Percentiles rank a stretch among this genome's conserved stretches.
Conservation (phyloP, 2,797 vertebrate genomes). For the Glossophaga mutica region DNA sequence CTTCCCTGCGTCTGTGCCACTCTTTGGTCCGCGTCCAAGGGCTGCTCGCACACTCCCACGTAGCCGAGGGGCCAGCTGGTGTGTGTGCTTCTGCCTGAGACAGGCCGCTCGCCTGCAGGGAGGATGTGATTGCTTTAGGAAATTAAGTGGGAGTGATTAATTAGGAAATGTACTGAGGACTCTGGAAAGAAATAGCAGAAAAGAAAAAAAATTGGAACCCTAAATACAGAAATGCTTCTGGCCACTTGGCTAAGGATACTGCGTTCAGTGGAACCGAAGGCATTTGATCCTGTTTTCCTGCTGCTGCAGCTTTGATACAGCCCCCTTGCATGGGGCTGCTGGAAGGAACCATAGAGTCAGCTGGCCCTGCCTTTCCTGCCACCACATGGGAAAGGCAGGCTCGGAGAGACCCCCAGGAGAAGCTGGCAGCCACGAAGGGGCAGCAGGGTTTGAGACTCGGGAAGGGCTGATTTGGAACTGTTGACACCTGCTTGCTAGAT, state of each 20-base stretch:
- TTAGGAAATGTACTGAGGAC: slow-evolving; percentile 65
- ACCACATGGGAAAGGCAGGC: neutral
- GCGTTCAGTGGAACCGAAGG: neutral
- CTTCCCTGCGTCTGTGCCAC: neutral
- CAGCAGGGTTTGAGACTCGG: neutral
- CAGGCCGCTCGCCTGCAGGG: slow-evolving; percentile 60
- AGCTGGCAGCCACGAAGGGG: neutral
- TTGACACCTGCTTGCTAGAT: neutral
- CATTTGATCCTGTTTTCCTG: neutral
- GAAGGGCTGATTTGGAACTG: neutral
- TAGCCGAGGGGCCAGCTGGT: slow-evolving; percentile 23
- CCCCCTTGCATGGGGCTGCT: neutral
- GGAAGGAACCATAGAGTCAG: neutral
- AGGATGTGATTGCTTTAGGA: slow-evolving; percentile 71
- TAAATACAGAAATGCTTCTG: slow-evolving; percentile 47
- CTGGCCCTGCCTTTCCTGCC: neutral
- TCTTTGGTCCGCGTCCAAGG: slow-evolving; percentile 35
- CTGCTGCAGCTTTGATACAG: neutral
- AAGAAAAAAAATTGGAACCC: neutral
- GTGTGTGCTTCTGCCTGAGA: slow-evolving; percentile 14
- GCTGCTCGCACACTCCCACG: slow-evolving; percentile 42
- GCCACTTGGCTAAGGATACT: neutral
- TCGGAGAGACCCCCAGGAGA: neutral
- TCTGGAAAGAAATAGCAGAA: slow-evolving; percentile 62
- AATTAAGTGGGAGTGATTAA: slow-evolving; percentile 71